These are phyloP conservation scores for Myotis davidii DNA, from an alignment of 2,113 vertebrate species.

Conservation along the genomic window DNA sequence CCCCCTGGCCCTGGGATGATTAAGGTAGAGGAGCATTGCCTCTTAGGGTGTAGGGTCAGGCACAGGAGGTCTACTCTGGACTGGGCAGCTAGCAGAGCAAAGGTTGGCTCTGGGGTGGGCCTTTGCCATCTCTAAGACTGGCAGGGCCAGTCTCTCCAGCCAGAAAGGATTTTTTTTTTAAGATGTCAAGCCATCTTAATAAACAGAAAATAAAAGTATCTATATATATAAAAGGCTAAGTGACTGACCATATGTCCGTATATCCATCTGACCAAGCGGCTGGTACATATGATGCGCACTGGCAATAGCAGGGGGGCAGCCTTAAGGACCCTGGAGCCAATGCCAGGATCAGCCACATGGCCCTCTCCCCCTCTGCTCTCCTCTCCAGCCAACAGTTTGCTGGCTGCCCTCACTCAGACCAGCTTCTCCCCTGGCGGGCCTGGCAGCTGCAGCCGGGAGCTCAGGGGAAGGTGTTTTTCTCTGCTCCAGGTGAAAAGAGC, in stretches of 20 bases:
- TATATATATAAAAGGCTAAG: no score
- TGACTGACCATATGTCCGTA: no score
- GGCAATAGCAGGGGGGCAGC: no score
- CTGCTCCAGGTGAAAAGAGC: neutral
- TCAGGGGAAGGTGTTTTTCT: neutral
- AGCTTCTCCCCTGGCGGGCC: neutral
- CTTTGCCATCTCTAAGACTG: neutral
- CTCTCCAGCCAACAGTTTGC: no score
- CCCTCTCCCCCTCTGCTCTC: neutral
- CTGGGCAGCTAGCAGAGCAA: neutral
- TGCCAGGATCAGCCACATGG: rapidly evolving
- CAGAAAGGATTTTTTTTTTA: neutral
- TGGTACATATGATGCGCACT: no score
- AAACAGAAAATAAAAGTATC: neutral
- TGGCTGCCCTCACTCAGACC: neutral
- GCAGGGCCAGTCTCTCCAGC: neutral
- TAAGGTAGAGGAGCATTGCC: neutral
- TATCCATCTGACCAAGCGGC: no score
- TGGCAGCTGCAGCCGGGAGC: no score
- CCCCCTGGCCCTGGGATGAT: neutral
- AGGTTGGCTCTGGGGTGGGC: neutral
- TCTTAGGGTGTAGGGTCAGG: neutral
- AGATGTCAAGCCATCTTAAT: neutral
- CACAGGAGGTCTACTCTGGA: neutral
- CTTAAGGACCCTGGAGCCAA: neutral